Conservation (phyloP, 2,888 invertebrate species). For the Esperia sulphurella region DNA sequence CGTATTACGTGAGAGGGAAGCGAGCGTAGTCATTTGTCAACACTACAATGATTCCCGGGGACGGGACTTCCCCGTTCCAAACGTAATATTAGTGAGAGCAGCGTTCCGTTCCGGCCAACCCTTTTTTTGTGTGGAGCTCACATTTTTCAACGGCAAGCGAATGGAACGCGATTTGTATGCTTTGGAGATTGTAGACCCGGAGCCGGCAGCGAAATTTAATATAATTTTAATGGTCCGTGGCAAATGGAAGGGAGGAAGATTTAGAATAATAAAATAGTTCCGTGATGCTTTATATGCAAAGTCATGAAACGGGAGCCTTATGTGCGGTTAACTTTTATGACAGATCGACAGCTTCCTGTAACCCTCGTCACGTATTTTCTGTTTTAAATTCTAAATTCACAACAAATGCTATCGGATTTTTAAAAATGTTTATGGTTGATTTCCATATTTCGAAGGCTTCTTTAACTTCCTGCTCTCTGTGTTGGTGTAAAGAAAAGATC, state of each 20-base stretch:
- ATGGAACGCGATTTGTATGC: conserved; percentile 57
- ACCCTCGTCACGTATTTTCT: too few species aligned
- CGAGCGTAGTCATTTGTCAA: conserved; percentile 43
- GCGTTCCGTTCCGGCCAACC: conserved; percentile 25
- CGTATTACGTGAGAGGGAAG: conserved; percentile 20
- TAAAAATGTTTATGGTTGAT: too few species aligned
- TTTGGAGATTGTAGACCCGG: not conserved
- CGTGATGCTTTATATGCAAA: too few species aligned
- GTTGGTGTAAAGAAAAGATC: too few species aligned
- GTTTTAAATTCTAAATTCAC: too few species aligned
- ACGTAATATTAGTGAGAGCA: conserved; percentile 48
- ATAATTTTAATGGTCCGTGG: not conserved
- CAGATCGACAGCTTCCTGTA: too few species aligned
- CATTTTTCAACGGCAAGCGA: conserved; percentile 54
- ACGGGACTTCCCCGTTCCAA: conserved; percentile 36
- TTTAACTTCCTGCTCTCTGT: too few species aligned
- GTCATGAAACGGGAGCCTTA: too few species aligned
- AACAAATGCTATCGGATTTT: too few species aligned
- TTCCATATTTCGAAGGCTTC: too few species aligned
- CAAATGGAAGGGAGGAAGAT: not conserved
- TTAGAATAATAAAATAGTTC: not conserved
- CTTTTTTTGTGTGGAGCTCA: conserved; percentile 49
- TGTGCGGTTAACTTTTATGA: too few species aligned
- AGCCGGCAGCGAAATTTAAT: not conserved
- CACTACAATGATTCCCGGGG: conserved; percentile 38